A percentile compares a stretch with the other conserved stretches of the same genome.
These are phyloP conservation scores for Gymnopithys bicolor DNA, from an alignment of 2,797 vertebrate genomes.

Conservation along the genomic window DNA sequence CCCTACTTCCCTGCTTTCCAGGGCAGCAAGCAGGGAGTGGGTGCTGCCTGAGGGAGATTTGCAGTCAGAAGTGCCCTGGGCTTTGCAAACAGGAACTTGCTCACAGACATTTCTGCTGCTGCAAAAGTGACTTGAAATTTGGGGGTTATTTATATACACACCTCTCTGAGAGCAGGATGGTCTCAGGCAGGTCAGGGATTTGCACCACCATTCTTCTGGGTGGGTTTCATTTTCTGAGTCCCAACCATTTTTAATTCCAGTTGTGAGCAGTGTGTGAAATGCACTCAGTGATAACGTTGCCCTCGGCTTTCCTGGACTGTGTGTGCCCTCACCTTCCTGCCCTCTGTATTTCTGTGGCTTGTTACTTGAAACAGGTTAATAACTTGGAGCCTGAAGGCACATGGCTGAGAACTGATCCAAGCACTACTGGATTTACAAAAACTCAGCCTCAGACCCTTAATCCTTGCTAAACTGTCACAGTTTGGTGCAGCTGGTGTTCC, in stretches of 20 bases:
- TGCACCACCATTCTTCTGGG: not conserved
- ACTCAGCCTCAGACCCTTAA: not conserved
- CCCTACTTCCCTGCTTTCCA: not conserved
- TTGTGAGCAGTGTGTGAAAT: not conserved
- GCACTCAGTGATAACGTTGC: not conserved
- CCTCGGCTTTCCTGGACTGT: not conserved
- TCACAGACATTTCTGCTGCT: not conserved
- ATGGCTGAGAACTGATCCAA: not conserved
- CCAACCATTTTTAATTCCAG: not conserved
- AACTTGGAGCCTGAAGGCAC: not conserved
- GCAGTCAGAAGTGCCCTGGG: not conserved
- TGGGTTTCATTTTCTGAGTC: not conserved
- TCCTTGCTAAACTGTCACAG: constrained; percentile 23
- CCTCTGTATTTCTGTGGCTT: not conserved
- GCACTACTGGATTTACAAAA: constrained; percentile 25
- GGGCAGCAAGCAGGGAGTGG: not conserved
- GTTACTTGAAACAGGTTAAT: constrained; percentile 42
- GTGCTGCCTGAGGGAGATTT: not conserved
- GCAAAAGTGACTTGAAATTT: not conserved
- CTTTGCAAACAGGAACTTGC: fast-evolving
- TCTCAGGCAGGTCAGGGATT: not conserved
- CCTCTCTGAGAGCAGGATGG: not conserved
- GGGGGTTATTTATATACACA: not conserved
- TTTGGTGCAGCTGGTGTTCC: not conserved
- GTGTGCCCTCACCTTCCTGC: not conserved